Evolutionary conservation across 92 coral and sea anemone genomes (phyloP), one percentile per base, ranked within the genome.

Genomic region (Zoanthus solanderi): DNA sequence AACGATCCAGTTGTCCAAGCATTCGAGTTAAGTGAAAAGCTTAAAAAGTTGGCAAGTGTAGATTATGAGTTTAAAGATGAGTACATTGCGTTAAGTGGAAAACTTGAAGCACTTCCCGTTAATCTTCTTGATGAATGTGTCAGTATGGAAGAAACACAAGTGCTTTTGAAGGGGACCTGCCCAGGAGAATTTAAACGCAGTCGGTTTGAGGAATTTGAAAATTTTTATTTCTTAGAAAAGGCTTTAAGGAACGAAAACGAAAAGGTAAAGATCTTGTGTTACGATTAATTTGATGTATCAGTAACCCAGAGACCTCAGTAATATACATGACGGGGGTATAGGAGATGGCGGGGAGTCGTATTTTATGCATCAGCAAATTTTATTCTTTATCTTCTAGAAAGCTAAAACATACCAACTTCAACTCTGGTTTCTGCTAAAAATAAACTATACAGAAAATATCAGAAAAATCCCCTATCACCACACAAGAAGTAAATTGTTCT

Each of bases 51-150:
- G 28, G 90, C 84, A n/a, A 72, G 56, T 12, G 47, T 48, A 23
- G 89, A 90, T 9, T 78, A 84, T 34, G 92, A 89, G 61, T 89
- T 84, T 47, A 84, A 71, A 14, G 78, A 85, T 47, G 89, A 90
- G 50, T 90, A 86, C 58, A 54, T 52, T 10, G 78, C 34, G 28
- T 78, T 90, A 5, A 37, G 50, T 14, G 50, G 56, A 30, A 44
- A 15, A 12, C 71, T 79, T 23, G 58, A 90, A 47, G 87, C 73
- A 71, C 86, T 90, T 87, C 66, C 90, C 0, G 90, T 90, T 60
- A 87, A 68, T 29, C 53, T 90, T 28, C 76, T 90, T 28, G 50
- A 79, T 16, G 93, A 86, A 80, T 90, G 93, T 72, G 52, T 61
- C 34, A 48, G 72, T 14, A 87, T 80, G 90, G 74, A 90, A 54